A percentile compares a stretch with the other conserved stretches of the same genome.
Conservation (phyloP, 2,113 vertebrate species). For the Paratilapia polleni region DNA sequence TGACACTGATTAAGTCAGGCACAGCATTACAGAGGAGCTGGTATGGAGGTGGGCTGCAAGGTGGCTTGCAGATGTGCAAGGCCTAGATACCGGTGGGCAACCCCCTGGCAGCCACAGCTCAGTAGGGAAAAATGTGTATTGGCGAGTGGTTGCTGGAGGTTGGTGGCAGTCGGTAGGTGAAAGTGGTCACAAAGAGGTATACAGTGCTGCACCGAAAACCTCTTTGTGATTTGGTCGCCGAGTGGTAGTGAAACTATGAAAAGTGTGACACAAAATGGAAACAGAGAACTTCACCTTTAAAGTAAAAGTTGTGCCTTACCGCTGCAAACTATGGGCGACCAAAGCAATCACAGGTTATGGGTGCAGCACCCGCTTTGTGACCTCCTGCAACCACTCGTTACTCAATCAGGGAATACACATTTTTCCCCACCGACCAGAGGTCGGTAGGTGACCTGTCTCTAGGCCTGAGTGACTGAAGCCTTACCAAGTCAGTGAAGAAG, state of each 20-base stretch:
- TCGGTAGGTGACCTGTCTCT: background rate
- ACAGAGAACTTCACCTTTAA: background rate
- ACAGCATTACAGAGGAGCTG: background rate
- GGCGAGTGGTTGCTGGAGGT: background rate
- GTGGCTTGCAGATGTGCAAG: background rate
- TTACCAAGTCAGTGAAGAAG: background rate
- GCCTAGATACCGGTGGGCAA: too few relatives aligned
- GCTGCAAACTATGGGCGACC: background rate
- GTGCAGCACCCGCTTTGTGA: background rate
- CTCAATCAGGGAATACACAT: background rate
- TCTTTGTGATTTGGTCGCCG: background rate
- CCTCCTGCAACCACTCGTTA: background rate
- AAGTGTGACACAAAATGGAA: too few relatives aligned
- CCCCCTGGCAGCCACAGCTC: too few relatives aligned
- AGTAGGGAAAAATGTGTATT: background rate
- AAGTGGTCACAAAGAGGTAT: background rate
- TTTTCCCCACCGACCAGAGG: accelerated
- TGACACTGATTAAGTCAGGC: background rate
- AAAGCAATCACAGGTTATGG: background rate
- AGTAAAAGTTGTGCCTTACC: background rate
- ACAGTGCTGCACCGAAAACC: background rate
- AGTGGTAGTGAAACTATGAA: too few relatives aligned
- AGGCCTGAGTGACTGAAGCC: background rate
- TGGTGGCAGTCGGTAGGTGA: background rate
- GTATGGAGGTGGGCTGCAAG: background rate